phyloP scores from a whole-genome alignment of 2,113 vertebrate species.

The Desmodus rotundus region DNA sequence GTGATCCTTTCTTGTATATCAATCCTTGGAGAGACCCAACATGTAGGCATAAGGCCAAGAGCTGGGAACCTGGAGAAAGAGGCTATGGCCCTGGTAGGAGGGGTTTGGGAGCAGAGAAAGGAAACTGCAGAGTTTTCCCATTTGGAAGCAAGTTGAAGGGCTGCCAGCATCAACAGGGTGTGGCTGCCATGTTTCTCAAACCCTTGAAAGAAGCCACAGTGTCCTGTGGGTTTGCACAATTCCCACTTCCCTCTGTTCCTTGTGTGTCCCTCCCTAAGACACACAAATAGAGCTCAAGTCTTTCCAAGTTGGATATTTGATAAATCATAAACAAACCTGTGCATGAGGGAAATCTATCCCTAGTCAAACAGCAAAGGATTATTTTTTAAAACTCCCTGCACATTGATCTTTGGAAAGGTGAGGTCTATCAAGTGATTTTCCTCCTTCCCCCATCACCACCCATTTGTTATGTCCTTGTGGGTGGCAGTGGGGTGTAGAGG shows the following conservation, averaged over 20 bases:
- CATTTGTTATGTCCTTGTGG: neutral
- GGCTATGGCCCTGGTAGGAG: neutral
- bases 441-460: neutral
- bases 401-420: neutral
- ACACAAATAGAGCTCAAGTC: neutral
- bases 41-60: neutral
- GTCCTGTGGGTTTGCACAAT: neutral
- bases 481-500: neutral
- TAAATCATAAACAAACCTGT: neutral
- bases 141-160: neutral
- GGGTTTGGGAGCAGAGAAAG: neutral
- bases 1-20: too few relatives aligned
- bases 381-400: neutral
- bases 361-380: neutral
- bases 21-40: neutral
- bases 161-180: slow-evolving; percentile 7
- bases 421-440: neutral
- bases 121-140: slow-evolving; percentile 17
- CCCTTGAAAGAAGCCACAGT: neutral
- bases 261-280: neutral
- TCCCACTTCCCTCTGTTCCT: neutral
- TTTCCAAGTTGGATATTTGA: slow-evolving; percentile 15
- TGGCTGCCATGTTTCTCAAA: neutral
- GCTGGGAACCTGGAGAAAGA: neutral
- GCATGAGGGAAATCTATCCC: neutral